A percentile compares a stretch with the other conserved stretches of the same genome.
These are phyloP conservation scores for Rhinoderma darwinii DNA, from an alignment of 2,113 vertebrate genomes.

Conservation along the genomic window DNA sequence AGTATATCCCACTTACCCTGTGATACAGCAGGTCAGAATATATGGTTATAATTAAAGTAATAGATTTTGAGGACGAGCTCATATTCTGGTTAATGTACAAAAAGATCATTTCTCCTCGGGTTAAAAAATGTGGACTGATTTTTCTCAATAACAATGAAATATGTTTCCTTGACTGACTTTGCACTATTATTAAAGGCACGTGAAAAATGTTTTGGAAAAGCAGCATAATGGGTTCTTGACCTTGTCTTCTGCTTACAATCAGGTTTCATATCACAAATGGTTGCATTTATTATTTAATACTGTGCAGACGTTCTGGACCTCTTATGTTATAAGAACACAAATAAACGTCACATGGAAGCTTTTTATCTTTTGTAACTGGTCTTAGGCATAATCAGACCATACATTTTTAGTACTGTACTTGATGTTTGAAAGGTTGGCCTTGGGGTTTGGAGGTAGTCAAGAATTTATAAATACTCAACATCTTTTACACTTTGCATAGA, in stretches of 20 bases:
- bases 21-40: conserved; percentile 6
- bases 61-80: not conserved
- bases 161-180: conserved; percentile 33
- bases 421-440: not conserved
- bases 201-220: conserved; percentile 48
- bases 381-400: conserved; percentile 13
- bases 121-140: conserved; percentile 30
- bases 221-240: conserved; percentile 44
- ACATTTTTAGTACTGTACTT: not conserved
- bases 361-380: conserved; percentile 20
- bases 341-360: conserved; percentile 26
- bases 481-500: not conserved
- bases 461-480: not conserved
- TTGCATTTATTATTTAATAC: conserved; percentile 53
- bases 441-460: not conserved
- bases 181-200: conserved; percentile 46
- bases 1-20: not conserved
- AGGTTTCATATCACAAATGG: conserved; percentile 52
- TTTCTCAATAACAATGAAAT: conserved; percentile 32
- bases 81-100: conserved; percentile 6
- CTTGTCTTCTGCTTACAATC: conserved; percentile 49
- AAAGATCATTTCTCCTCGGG: not conserved
- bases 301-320: conserved; percentile 37
- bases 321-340: conserved; percentile 46
- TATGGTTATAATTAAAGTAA: conserved; percentile 34